These are phyloP conservation scores for Pomacea maculata DNA, from an alignment of 1,140 invertebrate genomes.

Conservation along the genomic window DNA sequence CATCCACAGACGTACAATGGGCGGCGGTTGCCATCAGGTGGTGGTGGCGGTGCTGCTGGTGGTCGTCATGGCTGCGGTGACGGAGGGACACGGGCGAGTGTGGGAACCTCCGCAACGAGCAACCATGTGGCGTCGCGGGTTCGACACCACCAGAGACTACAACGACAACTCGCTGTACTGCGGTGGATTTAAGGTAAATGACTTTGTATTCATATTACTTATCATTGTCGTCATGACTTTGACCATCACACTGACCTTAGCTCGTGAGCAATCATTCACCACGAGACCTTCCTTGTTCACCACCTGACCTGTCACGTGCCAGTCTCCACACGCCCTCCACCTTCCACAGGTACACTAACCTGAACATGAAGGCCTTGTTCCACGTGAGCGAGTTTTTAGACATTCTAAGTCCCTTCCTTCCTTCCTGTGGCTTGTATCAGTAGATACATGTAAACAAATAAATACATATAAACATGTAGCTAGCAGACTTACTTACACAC, in stretches of 20 bases:
- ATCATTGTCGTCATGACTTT: too few species aligned
- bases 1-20: too few species aligned
- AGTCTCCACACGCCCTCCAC: too few species aligned
- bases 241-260: too few species aligned
- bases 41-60: constrained; percentile 2
- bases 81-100: constrained; percentile 78
- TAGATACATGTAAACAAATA: not conserved
- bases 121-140: constrained; percentile 92
- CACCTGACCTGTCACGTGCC: too few species aligned
- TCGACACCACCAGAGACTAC: constrained; percentile 89
- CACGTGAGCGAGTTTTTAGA: too few species aligned
- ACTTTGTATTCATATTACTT: not conserved
- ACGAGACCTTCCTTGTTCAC: too few species aligned
- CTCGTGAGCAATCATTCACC: too few species aligned
- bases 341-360: too few species aligned
- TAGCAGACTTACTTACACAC: not conserved
- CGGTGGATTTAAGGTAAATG: constrained; percentile 76
- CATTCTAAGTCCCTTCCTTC: too few species aligned
- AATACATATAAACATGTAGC: not conserved
- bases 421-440: not conserved
- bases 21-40: not conserved
- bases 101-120: constrained; percentile 91
- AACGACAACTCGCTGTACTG: constrained; percentile 88
- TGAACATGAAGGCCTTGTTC: too few species aligned
- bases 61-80: not conserved